Conservation (phyloP, 2,113 vertebrate genomes). For the Oreamnos americanus region DNA sequence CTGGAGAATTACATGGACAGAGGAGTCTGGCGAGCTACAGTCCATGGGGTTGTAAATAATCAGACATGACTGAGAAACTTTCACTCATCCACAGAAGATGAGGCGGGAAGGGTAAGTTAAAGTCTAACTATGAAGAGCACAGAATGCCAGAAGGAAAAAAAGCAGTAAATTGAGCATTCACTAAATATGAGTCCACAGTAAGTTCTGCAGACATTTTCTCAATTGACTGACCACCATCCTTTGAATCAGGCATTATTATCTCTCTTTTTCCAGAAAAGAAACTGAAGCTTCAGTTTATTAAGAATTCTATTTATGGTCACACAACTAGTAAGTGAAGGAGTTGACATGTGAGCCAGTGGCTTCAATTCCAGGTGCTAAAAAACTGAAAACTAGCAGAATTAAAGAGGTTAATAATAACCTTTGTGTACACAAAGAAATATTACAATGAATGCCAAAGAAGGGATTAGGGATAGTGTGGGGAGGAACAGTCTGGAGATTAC, state of each 20-base stretch:
- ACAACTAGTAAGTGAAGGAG: neutral
- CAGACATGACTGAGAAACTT: neutral
- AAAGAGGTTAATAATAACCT: neutral
- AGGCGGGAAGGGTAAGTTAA: neutral
- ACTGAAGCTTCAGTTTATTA: neutral
- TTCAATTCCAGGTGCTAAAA: neutral
- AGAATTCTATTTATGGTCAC: neutral
- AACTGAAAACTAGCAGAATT: neutral
- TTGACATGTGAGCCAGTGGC: neutral
- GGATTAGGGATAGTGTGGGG: neutral
- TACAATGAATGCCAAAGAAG: neutral
- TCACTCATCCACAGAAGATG: neutral
- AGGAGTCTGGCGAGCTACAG: neutral
- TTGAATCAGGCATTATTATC: neutral
- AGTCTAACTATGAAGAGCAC: neutral
- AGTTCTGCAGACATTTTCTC: neutral
- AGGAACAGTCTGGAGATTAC: neutral
- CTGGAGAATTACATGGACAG: neutral
- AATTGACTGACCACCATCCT: neutral
- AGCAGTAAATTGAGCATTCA: neutral
- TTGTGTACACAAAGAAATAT: neutral
- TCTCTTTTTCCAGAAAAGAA: neutral
- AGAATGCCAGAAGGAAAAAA: neutral
- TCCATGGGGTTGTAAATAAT: neutral
- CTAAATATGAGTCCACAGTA: neutral